These are phyloP conservation scores for Drosophila mayri DNA, from an alignment of 1,140 invertebrate genomes.

Conservation along the genomic window DNA sequence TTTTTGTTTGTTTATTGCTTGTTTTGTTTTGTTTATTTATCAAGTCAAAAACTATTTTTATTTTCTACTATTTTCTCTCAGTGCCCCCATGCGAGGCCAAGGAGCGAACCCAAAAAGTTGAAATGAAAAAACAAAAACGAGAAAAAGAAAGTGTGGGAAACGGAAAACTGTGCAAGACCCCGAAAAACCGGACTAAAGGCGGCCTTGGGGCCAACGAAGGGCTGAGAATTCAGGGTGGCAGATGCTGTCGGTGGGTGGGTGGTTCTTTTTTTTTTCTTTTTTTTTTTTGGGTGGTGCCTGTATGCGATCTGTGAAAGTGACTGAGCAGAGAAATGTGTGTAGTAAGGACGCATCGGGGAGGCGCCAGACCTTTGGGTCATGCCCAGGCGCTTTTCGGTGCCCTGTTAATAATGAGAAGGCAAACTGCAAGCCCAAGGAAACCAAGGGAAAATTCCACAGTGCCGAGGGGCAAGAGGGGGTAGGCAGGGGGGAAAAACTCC, in stretches of 20 bases:
- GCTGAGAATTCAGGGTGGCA: background rate
- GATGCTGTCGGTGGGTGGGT: background rate
- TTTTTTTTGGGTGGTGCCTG: too few species aligned
- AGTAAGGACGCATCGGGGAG: constrained; percentile 70
- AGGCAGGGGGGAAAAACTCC: background rate
- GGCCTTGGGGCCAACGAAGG: constrained; percentile 25
- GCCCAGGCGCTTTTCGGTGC: constrained; percentile 61
- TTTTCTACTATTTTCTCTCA: background rate
- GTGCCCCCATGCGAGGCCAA: constrained; percentile 20
- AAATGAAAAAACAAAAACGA: constrained; percentile 27
- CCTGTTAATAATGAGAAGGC: constrained; percentile 73
- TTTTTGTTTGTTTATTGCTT: too few species aligned
- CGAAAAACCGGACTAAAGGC: constrained; percentile 47
- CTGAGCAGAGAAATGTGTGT: constrained; percentile 61
- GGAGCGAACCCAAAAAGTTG: constrained; percentile 56
- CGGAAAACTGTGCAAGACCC: constrained; percentile 35
- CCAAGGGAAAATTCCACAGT: too few species aligned
- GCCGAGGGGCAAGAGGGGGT: background rate
- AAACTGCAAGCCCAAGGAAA: constrained; percentile 40
- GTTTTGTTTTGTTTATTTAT: too few species aligned
- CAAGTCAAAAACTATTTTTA: too few species aligned
- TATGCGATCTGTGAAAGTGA: constrained; percentile 27
- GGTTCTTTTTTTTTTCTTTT: too few species aligned
- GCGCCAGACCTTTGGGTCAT: constrained; percentile 77
- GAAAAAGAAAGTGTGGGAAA: constrained; percentile 1